These are phyloP conservation scores for Odobenus rosmarus DNA, from an alignment of 2,113 vertebrate genomes.

Conservation along the genomic window DNA sequence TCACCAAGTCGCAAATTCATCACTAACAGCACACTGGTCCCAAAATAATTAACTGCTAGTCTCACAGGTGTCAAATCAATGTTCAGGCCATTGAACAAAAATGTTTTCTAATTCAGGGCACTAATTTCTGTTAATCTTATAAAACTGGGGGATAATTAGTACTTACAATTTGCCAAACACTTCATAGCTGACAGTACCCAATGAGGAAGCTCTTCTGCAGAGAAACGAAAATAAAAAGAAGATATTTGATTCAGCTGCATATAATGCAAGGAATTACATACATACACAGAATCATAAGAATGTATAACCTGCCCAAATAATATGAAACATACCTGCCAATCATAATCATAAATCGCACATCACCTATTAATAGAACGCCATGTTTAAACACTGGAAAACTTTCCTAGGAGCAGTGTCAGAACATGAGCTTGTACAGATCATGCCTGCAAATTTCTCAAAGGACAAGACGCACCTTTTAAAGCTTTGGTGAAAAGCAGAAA, in stretches of 20 bases:
- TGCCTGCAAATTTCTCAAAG: neutral
- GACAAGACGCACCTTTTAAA: neutral
- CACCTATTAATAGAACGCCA: neutral
- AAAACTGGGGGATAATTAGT: constrained; percentile 52
- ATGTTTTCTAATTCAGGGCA: constrained; percentile 44
- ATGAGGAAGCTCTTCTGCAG: constrained; percentile 91
- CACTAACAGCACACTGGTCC: neutral
- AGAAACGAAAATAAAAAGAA: constrained; percentile 45
- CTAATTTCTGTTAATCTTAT: constrained; percentile 46
- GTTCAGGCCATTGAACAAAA: neutral
- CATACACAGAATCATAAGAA: neutral
- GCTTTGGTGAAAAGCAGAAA: neutral
- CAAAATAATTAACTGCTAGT: constrained; percentile 15
- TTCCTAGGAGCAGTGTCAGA: neutral
- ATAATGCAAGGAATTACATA: constrained; percentile 1
- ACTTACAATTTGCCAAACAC: constrained; percentile 93
- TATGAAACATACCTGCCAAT: constrained; percentile 18
- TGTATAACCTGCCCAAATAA: neutral
- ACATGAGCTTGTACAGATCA: neutral
- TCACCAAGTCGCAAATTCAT: constrained; percentile 5
- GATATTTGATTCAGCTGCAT: neutral
- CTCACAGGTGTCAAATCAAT: constrained; percentile 28
- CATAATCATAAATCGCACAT: neutral
- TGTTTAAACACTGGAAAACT: neutral
- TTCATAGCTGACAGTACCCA: constrained; percentile 95